Percentiles rank a stretch among this genome's conserved stretches.
These are phyloP conservation scores for Opisthocomus hoazin DNA, from an alignment of 2,113 vertebrate species.

Conservation along the genomic window DNA sequence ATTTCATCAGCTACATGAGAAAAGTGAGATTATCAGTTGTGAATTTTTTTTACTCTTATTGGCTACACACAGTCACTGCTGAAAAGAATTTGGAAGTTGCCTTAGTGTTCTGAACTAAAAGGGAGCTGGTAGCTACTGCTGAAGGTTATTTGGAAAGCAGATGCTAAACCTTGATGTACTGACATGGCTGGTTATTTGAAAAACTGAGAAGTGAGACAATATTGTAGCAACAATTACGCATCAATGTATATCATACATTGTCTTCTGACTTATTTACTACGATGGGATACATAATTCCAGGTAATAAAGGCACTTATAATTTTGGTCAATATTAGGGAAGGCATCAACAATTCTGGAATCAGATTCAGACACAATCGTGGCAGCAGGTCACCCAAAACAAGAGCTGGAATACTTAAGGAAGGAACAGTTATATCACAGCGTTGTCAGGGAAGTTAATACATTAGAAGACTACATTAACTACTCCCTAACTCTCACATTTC, in stretches of 20 bases:
- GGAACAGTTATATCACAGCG: background rate
- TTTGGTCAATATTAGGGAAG: background rate
- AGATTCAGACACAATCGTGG: background rate
- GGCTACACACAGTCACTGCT: too few relatives aligned
- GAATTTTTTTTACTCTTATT: too few relatives aligned
- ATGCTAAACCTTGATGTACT: background rate
- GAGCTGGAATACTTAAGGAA: background rate
- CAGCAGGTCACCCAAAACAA: background rate
- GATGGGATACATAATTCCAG: background rate
- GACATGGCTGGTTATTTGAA: background rate
- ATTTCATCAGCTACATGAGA: too few relatives aligned
- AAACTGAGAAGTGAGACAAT: background rate
- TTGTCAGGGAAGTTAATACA: background rate
- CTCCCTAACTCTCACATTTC: background rate
- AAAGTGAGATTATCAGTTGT: too few relatives aligned
- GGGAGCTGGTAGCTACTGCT: background rate
- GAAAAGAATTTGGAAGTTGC: background rate
- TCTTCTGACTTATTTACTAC: background rate
- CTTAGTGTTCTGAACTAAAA: background rate
- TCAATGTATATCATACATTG: too few relatives aligned
- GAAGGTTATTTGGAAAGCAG: background rate
- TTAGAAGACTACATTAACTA: background rate
- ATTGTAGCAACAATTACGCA: background rate
- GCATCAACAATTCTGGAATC: background rate
- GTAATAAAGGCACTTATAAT: background rate